Evolutionary conservation across 2,888 invertebrate genomes (phyloP), one percentile per base, ranked within the genome.

Genomic region (Malthinus seriepunctatus): DNA sequence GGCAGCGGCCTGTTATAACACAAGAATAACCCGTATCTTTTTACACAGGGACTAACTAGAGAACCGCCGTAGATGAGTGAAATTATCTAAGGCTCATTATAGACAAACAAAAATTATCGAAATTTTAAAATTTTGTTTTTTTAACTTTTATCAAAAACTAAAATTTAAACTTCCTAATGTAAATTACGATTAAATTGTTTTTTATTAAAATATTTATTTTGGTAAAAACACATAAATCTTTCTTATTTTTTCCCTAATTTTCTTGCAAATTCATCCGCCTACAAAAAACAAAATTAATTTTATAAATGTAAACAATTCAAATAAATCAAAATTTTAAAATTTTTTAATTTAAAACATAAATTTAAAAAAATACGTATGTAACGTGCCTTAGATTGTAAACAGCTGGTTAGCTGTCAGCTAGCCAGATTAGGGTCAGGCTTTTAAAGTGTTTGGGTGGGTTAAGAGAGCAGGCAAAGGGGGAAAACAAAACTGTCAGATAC

Each of bases 351-450:
- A 42, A 15, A 42, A 14, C 23, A 15, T 42, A 75, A 73, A 73
- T 74, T 72, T 73, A 65, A 53, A 67, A 68, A 69, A 59, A 66
- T 60, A 64, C 69, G 75, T 75, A 70, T 72, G 72, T 67, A 70
- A 69, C 69, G 67, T 71, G 71, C 75, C 74, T 75, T 73, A 74
- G 68, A 68, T 23, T 65, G 70, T 72, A 72, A 75, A 74, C 76
- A 76, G 76, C 76, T 77, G 76, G 74, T 70, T 73, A 73, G 73
- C 76, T 76, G 76, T 76, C 76, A 76, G 74, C 71, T 68, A 68
- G 72, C 71, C 72, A 74, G 77, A 77, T 77, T 76, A 76, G 76
- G 77, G 76, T 77, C 77, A 75, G 74, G 72, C 74, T 71, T 68
- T 67, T 67, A 68, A 69, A 67, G 69, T 67, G 69, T 69, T 69